Conservation (phyloP, 2,113 vertebrate species). For the Mastomys coucha region DNA sequence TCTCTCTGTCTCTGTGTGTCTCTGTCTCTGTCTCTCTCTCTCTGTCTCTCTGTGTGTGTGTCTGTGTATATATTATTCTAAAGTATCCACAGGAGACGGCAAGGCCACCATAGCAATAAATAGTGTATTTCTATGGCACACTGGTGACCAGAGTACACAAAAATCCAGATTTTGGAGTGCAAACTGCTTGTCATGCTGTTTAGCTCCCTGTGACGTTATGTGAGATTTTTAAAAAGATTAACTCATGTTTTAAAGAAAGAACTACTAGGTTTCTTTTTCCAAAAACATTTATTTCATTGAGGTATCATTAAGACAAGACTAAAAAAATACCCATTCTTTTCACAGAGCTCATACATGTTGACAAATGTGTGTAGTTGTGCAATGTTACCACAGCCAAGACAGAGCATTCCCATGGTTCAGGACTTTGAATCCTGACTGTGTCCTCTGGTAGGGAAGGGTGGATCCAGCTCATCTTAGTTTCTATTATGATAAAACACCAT, state of each 20-base stretch:
- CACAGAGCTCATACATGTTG: background rate
- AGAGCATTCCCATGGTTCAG: background rate
- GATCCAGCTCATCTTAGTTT: background rate
- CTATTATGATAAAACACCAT: background rate
- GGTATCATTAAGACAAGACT: background rate
- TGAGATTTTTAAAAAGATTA: conserved; percentile 33
- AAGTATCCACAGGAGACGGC: background rate
- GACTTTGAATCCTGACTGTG: background rate
- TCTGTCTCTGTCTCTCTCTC: too few species aligned
- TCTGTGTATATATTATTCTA: background rate
- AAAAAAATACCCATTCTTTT: background rate
- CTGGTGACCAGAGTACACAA: background rate
- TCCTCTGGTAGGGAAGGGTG: background rate
- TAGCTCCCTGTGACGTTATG: conserved; percentile 17
- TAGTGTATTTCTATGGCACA: background rate
- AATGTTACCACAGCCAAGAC: background rate
- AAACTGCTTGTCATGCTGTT: background rate
- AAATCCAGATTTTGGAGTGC: background rate
- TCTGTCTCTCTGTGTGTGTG: background rate
- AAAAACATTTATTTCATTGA: conserved; percentile 22
- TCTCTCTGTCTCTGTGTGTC: too few species aligned
- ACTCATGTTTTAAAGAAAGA: conserved; percentile 23
- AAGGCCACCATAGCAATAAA: background rate
- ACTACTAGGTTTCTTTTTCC: background rate
- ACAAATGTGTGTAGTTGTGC: background rate